Percentiles rank a stretch among this genome's conserved stretches.
phyloP scores from a whole-genome alignment of 2,113 vertebrate species.

The Oncorhynchus masou region DNA sequence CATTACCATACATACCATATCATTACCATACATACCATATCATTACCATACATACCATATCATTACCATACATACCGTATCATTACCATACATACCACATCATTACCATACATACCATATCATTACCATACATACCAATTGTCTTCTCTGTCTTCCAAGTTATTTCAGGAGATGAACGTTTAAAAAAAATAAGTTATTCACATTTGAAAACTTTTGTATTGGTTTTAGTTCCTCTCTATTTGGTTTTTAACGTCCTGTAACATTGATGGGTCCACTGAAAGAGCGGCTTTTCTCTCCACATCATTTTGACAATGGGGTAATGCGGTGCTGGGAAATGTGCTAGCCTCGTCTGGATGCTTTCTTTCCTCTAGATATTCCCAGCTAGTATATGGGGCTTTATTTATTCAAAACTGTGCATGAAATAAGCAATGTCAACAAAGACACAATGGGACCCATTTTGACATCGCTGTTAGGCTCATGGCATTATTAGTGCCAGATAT shows the following conservation, averaged over 20 bases:
- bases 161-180: constrained; percentile 3
- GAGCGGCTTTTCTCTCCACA: background rate
- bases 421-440: constrained; percentile 15
- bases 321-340: background rate
- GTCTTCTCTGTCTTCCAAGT: background rate
- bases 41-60: no score
- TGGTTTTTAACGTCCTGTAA: background rate
- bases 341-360: background rate
- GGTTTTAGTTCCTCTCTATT: background rate
- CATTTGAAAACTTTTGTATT: background rate
- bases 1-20: no score
- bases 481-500: constrained; percentile 10
- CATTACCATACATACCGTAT: no score
- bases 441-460: constrained; percentile 11
- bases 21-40: no score
- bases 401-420: constrained; percentile 9
- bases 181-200: background rate
- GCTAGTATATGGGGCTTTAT: constrained; percentile 7
- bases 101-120: no score
- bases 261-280: background rate
- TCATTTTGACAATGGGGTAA: background rate
- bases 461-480: background rate
- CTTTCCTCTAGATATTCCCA: background rate
- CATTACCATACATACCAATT: no score
- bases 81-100: no score